Conservation (phyloP, 2,113 vertebrate genomes). For the Picathartes gymnocephalus region DNA sequence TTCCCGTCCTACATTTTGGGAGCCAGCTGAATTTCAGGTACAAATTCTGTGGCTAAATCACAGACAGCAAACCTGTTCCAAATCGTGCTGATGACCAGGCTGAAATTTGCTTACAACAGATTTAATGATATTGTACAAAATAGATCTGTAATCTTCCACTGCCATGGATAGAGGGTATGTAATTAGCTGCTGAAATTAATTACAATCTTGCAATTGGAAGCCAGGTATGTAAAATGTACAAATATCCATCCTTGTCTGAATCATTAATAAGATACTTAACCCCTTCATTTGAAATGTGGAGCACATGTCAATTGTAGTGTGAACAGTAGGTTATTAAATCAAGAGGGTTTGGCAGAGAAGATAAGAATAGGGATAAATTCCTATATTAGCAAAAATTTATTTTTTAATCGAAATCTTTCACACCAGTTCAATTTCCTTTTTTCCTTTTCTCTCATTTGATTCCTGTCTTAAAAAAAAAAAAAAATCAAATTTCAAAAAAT, state of each 20-base stretch:
- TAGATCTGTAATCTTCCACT: background rate
- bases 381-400: conserved; percentile 18
- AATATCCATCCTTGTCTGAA: background rate
- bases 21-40: background rate
- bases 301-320: background rate
- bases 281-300: background rate
- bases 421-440: background rate
- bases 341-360: background rate
- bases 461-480: background rate
- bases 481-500: background rate
- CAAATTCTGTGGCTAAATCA: background rate
- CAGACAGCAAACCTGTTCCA: background rate
- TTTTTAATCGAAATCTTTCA: background rate
- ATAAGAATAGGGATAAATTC: background rate
- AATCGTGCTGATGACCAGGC: background rate
- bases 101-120: background rate
- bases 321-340: conserved; percentile 14
- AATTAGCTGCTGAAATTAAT: conserved; percentile 55
- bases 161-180: background rate
- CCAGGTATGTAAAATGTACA: background rate
- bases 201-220: background rate
- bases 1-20: background rate
- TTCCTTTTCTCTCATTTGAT: background rate
- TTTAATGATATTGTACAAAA: background rate
- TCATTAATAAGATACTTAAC: conserved; percentile 22